Conservation (phyloP, 1,140 invertebrate genomes). For the Linepithema humile region DNA sequence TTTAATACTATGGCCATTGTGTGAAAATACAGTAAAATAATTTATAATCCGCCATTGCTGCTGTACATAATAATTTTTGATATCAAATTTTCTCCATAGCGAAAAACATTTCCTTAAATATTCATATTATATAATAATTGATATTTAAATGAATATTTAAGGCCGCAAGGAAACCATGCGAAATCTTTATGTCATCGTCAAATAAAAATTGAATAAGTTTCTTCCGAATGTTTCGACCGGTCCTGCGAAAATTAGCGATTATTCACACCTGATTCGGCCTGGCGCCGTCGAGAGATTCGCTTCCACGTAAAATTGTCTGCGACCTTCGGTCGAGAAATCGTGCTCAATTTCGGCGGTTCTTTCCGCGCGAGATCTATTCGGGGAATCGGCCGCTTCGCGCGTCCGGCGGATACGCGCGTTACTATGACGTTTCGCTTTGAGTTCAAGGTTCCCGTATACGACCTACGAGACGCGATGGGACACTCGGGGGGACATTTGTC, state of each 20-base stretch:
- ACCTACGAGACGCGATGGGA: neutral
- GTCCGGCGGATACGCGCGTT: conserved; percentile 29
- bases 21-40: no score
- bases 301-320: conserved; percentile 60
- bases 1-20: no score
- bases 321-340: conserved; percentile 47
- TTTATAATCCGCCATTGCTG: no score
- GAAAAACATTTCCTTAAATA: no score
- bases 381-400: conserved; percentile 34
- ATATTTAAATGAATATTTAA: no score
- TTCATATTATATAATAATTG: no score
- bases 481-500: conserved; percentile 20
- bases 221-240: no score
- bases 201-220: neutral
- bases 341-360: conserved; percentile 42
- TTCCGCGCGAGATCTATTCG: conserved; percentile 49
- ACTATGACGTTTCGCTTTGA: conserved; percentile 8
- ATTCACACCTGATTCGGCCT: conserved; percentile 46
- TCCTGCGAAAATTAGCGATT: conserved; percentile 10
- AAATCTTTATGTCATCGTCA: neutral
- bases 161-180: no score
- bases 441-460: conserved; percentile 41
- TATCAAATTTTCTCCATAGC: no score
- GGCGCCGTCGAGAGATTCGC: neutral
- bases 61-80: no score